These are phyloP conservation scores for Emydoidea blandingii DNA, from an alignment of 2,797 vertebrate species.

Conservation along the genomic window DNA sequence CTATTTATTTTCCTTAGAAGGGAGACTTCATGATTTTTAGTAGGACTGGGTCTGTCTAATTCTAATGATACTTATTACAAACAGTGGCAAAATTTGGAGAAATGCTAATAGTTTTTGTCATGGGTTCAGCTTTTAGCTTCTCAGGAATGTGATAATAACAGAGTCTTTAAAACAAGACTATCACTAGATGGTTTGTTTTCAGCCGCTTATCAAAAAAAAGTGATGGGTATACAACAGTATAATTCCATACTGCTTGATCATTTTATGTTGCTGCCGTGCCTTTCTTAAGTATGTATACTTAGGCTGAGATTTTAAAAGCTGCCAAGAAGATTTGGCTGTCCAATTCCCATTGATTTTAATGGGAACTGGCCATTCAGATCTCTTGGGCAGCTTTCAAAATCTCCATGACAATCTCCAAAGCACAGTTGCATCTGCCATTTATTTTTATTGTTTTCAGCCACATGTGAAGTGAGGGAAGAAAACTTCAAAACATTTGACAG, in stretches of 20 bases:
- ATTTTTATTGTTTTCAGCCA: conserved; percentile 57
- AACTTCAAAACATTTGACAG: conserved; percentile 69
- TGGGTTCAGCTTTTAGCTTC: neutral
- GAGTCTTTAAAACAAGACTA: neutral
- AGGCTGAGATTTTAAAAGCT: neutral
- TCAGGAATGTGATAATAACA: neutral
- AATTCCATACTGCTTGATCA: neutral
- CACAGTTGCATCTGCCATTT: neutral
- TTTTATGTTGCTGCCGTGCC: neutral
- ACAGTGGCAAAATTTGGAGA: neutral
- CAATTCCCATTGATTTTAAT: neutral
- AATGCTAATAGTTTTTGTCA: neutral
- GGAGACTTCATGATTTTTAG: neutral
- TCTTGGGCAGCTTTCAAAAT: neutral
- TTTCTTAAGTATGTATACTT: neutral
- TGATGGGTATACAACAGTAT: neutral
- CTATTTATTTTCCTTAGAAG: neutral
- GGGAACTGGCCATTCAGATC: neutral
- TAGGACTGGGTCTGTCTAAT: neutral
- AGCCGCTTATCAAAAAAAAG: neutral
- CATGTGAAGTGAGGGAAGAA: conserved; percentile 55
- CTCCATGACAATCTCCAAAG: accelerated
- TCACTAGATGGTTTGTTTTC: neutral
- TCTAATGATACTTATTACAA: neutral
- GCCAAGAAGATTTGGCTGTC: neutral